Conservation (phyloP, 2,888 invertebrate genomes). For the Cepaea hortensis region DNA sequence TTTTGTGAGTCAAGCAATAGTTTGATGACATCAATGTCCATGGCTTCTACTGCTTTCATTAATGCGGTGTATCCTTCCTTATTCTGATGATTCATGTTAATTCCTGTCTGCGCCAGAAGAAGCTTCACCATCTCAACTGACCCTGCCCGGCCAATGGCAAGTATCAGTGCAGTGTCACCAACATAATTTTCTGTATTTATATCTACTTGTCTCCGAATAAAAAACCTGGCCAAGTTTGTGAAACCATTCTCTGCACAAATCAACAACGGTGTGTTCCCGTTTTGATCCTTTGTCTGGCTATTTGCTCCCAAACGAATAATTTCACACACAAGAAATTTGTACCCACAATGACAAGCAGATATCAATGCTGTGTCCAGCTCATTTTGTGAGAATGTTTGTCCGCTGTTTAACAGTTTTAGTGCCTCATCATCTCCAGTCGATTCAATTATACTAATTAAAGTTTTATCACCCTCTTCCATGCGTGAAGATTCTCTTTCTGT, state of each 20-base stretch:
- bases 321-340: neutral
- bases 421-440: neutral
- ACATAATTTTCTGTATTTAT: neutral
- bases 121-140: neutral
- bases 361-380: neutral
- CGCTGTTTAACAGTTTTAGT: neutral
- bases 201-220: neutral
- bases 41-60: neutral
- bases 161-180: neutral
- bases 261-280: neutral
- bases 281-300: neutral
- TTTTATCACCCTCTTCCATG: neutral
- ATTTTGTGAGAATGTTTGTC: neutral
- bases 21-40: neutral
- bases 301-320: neutral
- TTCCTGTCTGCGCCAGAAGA: neutral
- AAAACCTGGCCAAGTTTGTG: neutral
- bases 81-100: neutral
- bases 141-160: neutral
- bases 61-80: neutral
- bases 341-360: neutral
- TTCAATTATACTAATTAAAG: neutral
- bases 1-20: slow-evolving; percentile 1
- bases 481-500: too few relatives aligned
- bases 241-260: neutral